Conservation (phyloP, 2,797 vertebrate genomes). For the Coreius guichenoti region DNA sequence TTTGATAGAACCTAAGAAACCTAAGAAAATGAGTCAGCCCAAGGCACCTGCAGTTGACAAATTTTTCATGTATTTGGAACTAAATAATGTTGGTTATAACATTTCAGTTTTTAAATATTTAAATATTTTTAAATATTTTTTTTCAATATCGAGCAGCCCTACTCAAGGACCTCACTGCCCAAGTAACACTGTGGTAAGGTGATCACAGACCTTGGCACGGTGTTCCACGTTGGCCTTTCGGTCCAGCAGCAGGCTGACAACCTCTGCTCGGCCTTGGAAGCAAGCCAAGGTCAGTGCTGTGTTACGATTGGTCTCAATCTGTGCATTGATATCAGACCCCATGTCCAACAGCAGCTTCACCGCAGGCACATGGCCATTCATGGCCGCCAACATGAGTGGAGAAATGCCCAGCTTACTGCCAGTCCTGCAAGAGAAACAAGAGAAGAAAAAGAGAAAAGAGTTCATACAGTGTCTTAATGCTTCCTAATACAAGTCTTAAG, state of each 20-base stretch:
- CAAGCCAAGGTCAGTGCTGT: constrained; percentile 97
- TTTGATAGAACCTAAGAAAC: no score
- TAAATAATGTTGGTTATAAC: no score
- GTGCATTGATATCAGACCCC: constrained; percentile 99
- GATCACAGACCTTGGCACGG: constrained; percentile 89
- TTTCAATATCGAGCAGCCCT: not conserved
- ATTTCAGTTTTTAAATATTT: not conserved
- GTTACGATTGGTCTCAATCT: constrained; percentile 99
- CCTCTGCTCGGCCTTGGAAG: constrained; percentile 97
- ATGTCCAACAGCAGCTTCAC: constrained; percentile 97
- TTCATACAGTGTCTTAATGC: not conserved
- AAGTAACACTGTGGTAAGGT: not conserved
- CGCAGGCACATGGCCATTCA: constrained; percentile 97
- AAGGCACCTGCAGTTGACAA: no score
- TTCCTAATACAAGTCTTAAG: not conserved
- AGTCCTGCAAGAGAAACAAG: constrained; percentile 80
- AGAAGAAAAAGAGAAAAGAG: not conserved
- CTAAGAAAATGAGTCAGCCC: no score
- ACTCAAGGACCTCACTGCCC: not conserved
- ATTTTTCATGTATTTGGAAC: no score
- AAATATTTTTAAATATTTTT: not conserved
- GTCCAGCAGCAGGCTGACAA: constrained; percentile 96
- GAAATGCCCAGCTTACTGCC: constrained; percentile 99
- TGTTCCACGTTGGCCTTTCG: constrained; percentile 99
- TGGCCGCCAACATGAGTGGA: constrained; percentile 97